Conservation (phyloP, 2,113 vertebrate species). For the Misgurnus mizolepis region DNA sequence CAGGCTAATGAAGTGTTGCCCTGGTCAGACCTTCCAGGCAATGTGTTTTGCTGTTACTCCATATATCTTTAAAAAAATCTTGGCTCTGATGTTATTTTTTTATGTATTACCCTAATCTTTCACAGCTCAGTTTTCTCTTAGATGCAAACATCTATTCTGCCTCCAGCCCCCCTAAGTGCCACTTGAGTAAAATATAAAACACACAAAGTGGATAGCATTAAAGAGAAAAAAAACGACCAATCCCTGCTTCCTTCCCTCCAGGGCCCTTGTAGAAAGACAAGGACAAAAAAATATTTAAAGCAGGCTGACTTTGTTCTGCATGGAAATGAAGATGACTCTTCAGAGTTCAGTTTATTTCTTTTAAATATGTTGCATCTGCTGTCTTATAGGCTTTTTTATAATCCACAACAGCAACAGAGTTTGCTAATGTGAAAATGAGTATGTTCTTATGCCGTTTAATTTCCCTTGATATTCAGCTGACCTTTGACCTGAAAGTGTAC, state of each 20-base stretch:
- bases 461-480: not conserved
- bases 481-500: not conserved
- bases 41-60: not conserved
- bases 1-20: slow-evolving; percentile 6
- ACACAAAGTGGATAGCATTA: slow-evolving; percentile 35
- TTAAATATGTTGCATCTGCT: slow-evolving; percentile 15
- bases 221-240: not conserved
- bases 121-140: slow-evolving; percentile 15
- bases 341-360: slow-evolving; percentile 13
- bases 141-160: slow-evolving; percentile 11
- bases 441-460: not conserved
- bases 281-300: not conserved
- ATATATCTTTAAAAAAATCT: not conserved
- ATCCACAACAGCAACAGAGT: not conserved
- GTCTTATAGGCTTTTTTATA: slow-evolving; percentile 18
- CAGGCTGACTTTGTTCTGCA: not conserved
- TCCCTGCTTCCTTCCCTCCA: not conserved
- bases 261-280: slow-evolving; percentile 16
- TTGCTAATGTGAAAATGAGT: not conserved
- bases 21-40: not conserved
- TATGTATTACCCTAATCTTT: slow-evolving; percentile 7
- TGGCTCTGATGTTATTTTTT: not conserved
- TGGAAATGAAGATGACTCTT: slow-evolving; percentile 24
- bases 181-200: slow-evolving; percentile 45
- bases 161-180: slow-evolving; percentile 11